Conservation (phyloP, 2,797 vertebrate genomes). For the Hirundo rustica region DNA sequence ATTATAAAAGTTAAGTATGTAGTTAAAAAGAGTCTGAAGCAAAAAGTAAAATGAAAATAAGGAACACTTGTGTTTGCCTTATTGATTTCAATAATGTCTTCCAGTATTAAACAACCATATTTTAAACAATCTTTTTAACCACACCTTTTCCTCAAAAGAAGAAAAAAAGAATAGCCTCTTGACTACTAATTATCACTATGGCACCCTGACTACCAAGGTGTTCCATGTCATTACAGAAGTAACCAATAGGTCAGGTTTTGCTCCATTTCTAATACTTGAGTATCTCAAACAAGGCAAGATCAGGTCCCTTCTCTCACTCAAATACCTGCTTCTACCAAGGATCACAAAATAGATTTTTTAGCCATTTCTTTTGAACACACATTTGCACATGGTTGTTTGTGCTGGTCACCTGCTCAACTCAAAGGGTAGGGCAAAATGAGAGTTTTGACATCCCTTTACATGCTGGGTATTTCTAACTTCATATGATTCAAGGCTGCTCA, state of each 20-base stretch:
- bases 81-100: not conserved
- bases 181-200: not conserved
- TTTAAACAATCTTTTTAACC: not conserved
- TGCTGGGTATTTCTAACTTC: not conserved
- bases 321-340: not conserved
- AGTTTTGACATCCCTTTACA: not conserved
- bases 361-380: not conserved
- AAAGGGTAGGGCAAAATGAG: not conserved
- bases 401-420: not conserved
- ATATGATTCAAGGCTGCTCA: not conserved
- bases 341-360: not conserved
- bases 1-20: not conserved
- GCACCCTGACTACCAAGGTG: not conserved
- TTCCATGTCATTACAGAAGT: too few relatives aligned
- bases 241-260: not conserved
- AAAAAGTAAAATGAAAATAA: not conserved
- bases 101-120: not conserved
- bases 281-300: not conserved
- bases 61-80: not conserved
- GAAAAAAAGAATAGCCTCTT: not conserved
- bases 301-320: not conserved
- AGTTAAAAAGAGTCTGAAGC: not conserved
- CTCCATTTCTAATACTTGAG: not conserved
- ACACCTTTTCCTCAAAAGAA: not conserved
- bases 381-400: not conserved